These are phyloP conservation scores for Enteromius argenteus DNA, from an alignment of 2,797 vertebrate genomes.

Conservation along the genomic window DNA sequence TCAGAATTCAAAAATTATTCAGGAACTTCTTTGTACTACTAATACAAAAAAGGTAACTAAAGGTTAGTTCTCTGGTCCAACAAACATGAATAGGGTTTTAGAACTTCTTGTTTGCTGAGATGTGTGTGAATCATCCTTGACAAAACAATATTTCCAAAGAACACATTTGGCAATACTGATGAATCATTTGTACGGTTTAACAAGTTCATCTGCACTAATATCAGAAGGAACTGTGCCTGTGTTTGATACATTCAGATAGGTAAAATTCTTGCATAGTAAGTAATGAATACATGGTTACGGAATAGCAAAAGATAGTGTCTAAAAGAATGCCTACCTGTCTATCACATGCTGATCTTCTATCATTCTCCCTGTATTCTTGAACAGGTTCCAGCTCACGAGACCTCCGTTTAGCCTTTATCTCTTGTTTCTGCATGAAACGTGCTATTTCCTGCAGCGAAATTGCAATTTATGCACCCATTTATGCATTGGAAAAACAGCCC, in stretches of 20 bases:
- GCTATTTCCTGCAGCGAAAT: conserved; percentile 79
- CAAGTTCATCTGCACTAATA: background rate
- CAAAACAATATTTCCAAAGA: background rate
- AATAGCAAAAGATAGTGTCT: background rate
- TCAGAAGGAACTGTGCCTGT: background rate
- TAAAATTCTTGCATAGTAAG: background rate
- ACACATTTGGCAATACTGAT: background rate
- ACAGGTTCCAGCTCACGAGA: conserved; percentile 74
- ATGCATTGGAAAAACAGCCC: background rate
- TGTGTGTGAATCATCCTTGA: background rate
- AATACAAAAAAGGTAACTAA: background rate
- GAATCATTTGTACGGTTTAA: background rate
- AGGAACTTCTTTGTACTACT: background rate
- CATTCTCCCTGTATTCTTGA: conserved; percentile 69
- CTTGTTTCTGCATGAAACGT: conserved; percentile 83
- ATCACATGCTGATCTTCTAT: conserved; percentile 66
- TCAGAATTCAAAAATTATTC: background rate
- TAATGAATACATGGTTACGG: background rate
- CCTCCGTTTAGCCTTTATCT: conserved; percentile 75
- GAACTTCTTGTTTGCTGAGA: background rate
- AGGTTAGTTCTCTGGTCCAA: background rate
- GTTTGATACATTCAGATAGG: background rate
- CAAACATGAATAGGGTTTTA: background rate
- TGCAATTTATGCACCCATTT: background rate
- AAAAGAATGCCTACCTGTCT: conserved; percentile 66